These are phyloP conservation scores for Nasua narica DNA, from an alignment of 2,797 vertebrate species.

Conservation along the genomic window DNA sequence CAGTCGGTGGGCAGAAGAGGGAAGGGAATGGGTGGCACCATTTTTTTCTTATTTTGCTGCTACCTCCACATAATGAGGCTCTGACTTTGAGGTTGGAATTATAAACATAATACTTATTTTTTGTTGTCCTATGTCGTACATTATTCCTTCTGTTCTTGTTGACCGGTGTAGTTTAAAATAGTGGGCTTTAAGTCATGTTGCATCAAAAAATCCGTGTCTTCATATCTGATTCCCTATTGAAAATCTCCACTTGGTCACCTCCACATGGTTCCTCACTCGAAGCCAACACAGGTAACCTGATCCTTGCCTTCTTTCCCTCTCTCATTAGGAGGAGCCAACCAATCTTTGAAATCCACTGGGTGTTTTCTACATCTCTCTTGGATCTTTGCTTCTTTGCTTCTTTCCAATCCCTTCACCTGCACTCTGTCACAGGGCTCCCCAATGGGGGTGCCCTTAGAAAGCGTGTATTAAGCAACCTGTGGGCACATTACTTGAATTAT, in stretches of 20 bases:
- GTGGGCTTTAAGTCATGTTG: not conserved
- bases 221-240: not conserved
- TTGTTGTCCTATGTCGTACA: not conserved
- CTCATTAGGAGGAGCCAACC: not conserved
- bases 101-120: not conserved
- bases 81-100: not conserved
- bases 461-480: not conserved
- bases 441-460: not conserved
- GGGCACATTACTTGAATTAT: rapidly evolving
- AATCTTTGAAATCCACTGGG: not conserved
- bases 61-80: not conserved
- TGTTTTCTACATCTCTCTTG: not conserved
- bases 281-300: not conserved
- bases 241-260: not conserved
- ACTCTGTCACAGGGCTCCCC: no score
- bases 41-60: not conserved
- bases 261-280: not conserved
- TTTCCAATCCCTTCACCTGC: not conserved
- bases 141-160: not conserved
- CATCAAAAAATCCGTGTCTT: not conserved
- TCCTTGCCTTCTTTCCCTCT: not conserved
- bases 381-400: not conserved
- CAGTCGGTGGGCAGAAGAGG: not conserved
- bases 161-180: not conserved
- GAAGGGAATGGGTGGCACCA: rapidly evolving